These are phyloP conservation scores for Hylomyscus alleni DNA, from an alignment of 2,797 vertebrate genomes.

Conservation along the genomic window DNA sequence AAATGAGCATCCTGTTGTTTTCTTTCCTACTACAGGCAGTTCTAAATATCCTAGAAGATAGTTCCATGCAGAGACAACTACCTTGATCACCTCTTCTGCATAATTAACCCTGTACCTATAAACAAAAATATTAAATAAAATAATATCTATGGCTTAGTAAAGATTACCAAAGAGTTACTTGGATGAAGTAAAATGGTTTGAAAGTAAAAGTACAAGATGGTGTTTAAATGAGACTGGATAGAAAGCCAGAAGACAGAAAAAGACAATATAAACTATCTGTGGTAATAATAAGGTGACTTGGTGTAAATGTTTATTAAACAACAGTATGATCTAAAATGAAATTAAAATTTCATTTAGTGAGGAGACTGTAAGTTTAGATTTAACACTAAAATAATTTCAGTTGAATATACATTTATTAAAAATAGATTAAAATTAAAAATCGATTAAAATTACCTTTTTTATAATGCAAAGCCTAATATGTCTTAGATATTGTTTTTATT, in stretches of 20 bases:
- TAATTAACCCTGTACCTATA: not conserved
- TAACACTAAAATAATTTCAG: slow-evolving; percentile 17
- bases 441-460: not conserved
- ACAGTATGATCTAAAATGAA: not conserved
- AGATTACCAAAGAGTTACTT: not conserved
- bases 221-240: not conserved
- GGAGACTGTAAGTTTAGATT: not conserved
- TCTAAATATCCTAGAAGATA: not conserved
- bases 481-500: not conserved
- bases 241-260: not conserved
- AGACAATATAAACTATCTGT: not conserved
- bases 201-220: not conserved
- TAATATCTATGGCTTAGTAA: not conserved
- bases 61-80: not conserved
- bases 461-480: not conserved
- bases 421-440: not conserved
- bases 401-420: not conserved
- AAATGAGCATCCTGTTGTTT: not conserved
- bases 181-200: not conserved
- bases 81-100: not conserved
- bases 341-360: not conserved
- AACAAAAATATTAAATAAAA: not conserved
- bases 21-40: not conserved
- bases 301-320: not conserved
- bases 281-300: not conserved